phyloP scores from a whole-genome alignment of 2,797 vertebrate species.

The Microcaecilia unicolor region DNA sequence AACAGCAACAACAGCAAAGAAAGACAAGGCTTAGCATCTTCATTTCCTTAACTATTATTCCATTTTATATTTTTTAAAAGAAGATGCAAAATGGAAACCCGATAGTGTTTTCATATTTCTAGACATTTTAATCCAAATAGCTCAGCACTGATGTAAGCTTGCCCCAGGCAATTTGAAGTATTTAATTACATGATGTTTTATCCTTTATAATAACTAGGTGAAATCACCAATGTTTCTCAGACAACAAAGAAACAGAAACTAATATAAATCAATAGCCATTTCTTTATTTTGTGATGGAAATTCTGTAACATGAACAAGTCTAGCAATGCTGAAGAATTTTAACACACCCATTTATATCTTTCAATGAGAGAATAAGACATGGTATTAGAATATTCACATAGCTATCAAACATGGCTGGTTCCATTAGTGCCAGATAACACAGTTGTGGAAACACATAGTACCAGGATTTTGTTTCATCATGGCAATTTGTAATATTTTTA shows the following conservation, averaged over 20 bases:
- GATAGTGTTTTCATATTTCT: constrained; percentile 20
- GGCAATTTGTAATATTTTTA: too few relatives aligned
- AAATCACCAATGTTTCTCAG: constrained; percentile 30
- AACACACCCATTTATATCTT: constrained; percentile 30
- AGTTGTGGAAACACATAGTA: too few relatives aligned
- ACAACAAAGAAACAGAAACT: constrained; percentile 34
- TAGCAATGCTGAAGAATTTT: too few relatives aligned
- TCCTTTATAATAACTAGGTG: constrained; percentile 37
- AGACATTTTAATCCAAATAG: constrained; percentile 32
- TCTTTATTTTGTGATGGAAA: too few relatives aligned
- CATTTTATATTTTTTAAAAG: not conserved
- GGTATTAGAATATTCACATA: constrained; percentile 11
- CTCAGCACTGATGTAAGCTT: constrained; percentile 34
- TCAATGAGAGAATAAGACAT: constrained; percentile 1
- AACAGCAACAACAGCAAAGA: not conserved
- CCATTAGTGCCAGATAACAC: too few relatives aligned
- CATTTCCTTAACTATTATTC: not conserved
- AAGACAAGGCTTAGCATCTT: not conserved
- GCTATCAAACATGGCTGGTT: too few relatives aligned
- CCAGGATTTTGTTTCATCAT: too few relatives aligned
- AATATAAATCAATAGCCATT: constrained; percentile 40
- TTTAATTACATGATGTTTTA: constrained; percentile 48
- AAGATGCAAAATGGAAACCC: constrained; percentile 7
- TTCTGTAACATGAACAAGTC: too few relatives aligned
- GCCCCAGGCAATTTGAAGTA: constrained; percentile 35